Conservation (phyloP, 2,888 invertebrate genomes). For the Scelioninae gen. 1 region DNA sequence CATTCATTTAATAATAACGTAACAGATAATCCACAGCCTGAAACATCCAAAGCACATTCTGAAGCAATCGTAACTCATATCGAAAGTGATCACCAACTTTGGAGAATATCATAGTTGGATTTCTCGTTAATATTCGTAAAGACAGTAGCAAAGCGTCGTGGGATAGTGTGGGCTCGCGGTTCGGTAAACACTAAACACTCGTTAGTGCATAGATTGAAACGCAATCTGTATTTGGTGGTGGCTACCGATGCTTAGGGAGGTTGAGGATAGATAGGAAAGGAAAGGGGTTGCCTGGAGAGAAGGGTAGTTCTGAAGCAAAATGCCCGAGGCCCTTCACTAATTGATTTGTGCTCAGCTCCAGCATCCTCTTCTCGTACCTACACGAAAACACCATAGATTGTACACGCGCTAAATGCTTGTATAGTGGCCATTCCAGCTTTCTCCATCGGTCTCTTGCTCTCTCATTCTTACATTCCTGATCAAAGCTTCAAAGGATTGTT, state of each 20-base stretch:
- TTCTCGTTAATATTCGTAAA: slow-evolving; percentile 77
- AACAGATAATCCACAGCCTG: slow-evolving; percentile 37
- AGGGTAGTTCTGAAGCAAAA: slow-evolving; percentile 78
- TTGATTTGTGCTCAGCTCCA: slow-evolving; percentile 81
- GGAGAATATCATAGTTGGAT: slow-evolving; percentile 71
- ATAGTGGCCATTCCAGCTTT: slow-evolving; percentile 63
- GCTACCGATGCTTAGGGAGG: slow-evolving; percentile 74
- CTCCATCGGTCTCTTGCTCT: slow-evolving; percentile 66
- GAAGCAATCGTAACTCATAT: slow-evolving; percentile 66
- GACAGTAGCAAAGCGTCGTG: slow-evolving; percentile 78
- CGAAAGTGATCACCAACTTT: slow-evolving; percentile 69
- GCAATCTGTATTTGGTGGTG: slow-evolving; percentile 82
- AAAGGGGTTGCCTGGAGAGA: slow-evolving; percentile 70
- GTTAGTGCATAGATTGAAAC: slow-evolving; percentile 84
- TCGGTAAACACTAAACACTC: slow-evolving; percentile 84
- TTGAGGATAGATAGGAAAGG: slow-evolving; percentile 71
- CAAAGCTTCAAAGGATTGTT: slow-evolving; percentile 80
- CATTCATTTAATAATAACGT: slow-evolving; percentile 32
- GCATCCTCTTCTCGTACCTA: slow-evolving; percentile 72
- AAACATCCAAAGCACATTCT: slow-evolving; percentile 34
- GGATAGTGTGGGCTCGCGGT: slow-evolving; percentile 78
- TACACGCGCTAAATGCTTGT: slow-evolving; percentile 70
- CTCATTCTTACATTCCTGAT: slow-evolving; percentile 71
- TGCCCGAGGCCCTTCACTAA: slow-evolving; percentile 79
- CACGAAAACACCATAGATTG: slow-evolving; percentile 76